phyloP scores from a whole-genome alignment of 2,888 invertebrate genomes.

The Taenaris catops region DNA sequence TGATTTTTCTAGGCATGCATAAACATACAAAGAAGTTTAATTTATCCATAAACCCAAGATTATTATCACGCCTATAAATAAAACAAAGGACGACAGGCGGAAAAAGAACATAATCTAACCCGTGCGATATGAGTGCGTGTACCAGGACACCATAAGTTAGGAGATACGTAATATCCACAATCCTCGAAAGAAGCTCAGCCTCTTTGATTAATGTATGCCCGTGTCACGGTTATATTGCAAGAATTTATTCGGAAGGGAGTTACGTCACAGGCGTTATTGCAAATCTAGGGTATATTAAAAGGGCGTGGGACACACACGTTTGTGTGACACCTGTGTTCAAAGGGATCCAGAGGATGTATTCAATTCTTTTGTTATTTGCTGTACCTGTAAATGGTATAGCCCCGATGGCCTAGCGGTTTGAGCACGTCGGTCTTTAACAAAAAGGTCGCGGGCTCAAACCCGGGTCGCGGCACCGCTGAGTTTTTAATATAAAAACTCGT shows the following conservation, averaged over 20 bases:
- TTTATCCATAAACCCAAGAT: conserved; percentile 17
- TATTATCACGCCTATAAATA: conserved; percentile 29
- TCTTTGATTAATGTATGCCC: conserved; percentile 74
- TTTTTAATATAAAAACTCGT: no score
- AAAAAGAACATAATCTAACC: conserved; percentile 33
- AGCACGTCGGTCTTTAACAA: no score
- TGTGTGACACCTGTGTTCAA: conserved; percentile 60
- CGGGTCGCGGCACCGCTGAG: no score
- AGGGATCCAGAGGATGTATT: conserved; percentile 26
- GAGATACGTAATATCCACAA: conserved; percentile 60
- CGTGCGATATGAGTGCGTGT: conserved; percentile 38
- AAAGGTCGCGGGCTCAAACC: no score
- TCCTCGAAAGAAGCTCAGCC: conserved; percentile 39
- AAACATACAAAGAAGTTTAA: no score
- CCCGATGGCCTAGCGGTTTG: no score
- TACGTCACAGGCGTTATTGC: conserved; percentile 63
- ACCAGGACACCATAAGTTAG: conserved; percentile 60
- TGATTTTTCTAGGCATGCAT: no score
- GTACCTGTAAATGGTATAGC: no score
- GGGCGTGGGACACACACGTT: conserved; percentile 48
- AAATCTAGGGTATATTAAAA: conserved; percentile 73
- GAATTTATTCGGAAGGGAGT: conserved; percentile 49
- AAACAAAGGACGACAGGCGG: conserved; percentile 27
- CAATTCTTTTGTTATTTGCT: conserved; percentile 16
- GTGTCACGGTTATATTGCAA: conserved; percentile 69